Percentiles rank a stretch among this genome's conserved stretches.
Evolutionary conservation across 2,888 invertebrate species (phyloP).

Genomic region (Heterodera filipjevi): DNA sequence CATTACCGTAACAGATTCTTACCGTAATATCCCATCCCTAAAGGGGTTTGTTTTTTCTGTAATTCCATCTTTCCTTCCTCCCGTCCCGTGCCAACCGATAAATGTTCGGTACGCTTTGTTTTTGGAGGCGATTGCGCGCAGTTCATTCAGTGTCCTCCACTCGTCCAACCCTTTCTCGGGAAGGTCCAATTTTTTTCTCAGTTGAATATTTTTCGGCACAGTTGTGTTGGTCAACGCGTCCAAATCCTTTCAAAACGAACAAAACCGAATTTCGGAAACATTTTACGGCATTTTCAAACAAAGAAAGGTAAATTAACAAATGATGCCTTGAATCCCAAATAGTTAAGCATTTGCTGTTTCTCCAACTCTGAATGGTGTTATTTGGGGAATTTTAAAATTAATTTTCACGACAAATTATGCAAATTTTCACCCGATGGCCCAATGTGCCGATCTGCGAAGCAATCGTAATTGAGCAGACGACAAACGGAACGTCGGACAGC

Average conservation of each 20-base stretch:
- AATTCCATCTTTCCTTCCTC: neutral
- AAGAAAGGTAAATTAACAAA: no score
- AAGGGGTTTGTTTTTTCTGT: no score
- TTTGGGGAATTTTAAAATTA: neutral
- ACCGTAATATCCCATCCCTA: constrained; percentile 92
- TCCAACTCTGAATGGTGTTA: constrained; percentile 49
- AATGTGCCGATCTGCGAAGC: constrained; percentile 53
- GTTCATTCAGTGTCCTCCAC: constrained; percentile 82
- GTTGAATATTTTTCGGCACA: constrained; percentile 83
- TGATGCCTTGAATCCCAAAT: constrained; percentile 61
- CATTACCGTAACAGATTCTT: neutral
- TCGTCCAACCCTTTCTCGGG: constrained; percentile 75
- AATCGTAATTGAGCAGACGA: constrained; percentile 34
- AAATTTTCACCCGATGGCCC: constrained; percentile 16
- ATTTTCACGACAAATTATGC: neutral
- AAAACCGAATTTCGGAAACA: no score
- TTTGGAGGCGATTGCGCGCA: constrained; percentile 78
- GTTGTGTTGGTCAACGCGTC: constrained; percentile 86
- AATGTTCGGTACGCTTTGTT: constrained; percentile 78
- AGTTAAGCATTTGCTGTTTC: constrained; percentile 62
- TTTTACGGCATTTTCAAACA: no score
- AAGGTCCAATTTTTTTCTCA: constrained; percentile 74
- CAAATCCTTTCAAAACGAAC: constrained; percentile 77
- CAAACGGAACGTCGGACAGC: neutral
- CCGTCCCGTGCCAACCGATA: constrained; percentile 72